phyloP scores from a whole-genome alignment of 2,113 vertebrate species.

The Benitochromis conjunctus region DNA sequence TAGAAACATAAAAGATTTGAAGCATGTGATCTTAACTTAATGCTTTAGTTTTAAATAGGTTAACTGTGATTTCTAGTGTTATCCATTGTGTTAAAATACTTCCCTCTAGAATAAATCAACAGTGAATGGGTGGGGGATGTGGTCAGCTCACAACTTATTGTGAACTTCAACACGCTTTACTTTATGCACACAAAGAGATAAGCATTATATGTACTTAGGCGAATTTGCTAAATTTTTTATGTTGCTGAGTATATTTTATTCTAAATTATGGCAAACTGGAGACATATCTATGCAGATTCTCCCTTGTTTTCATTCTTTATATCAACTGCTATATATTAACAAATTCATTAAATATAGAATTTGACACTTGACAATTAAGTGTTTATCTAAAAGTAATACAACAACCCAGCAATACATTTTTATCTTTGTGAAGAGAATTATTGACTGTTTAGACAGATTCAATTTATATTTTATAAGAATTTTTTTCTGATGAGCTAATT shows the following conservation, averaged over 20 bases:
- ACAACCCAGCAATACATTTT: background rate
- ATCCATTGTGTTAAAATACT: background rate
- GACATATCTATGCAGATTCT: background rate
- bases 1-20: background rate
- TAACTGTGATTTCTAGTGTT: background rate
- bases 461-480: background rate
- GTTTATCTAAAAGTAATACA: background rate
- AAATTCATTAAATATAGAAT: background rate
- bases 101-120: background rate
- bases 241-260: background rate
- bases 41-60: background rate
- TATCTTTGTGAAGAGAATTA: background rate
- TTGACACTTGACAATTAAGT: background rate
- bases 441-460: background rate
- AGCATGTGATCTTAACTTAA: background rate
- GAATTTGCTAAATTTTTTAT: background rate
- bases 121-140: background rate
- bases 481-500: background rate
- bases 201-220: background rate
- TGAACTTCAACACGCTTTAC: background rate
- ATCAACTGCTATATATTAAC: background rate
- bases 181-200: background rate
- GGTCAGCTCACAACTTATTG: background rate
- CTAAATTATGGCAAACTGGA: background rate
- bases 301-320: background rate